These are phyloP conservation scores for Euura saliciscinereae DNA, from an alignment of 1,140 invertebrate genomes.

Conservation along the genomic window DNA sequence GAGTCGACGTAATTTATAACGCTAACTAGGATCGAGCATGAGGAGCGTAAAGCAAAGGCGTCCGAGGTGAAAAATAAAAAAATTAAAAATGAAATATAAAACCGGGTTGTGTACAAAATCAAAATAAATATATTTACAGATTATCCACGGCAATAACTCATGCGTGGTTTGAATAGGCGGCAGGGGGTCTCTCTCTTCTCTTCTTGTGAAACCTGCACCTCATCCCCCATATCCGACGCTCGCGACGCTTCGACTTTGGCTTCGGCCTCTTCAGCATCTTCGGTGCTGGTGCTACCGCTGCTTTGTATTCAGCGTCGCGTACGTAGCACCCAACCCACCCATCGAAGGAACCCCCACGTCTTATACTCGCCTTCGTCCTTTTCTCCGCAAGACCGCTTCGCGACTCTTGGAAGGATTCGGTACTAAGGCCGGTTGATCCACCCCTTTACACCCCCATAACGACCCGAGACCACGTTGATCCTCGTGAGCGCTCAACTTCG, in stretches of 20 bases:
- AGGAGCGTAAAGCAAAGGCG: conserved; percentile 15
- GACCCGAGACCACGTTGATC: conserved; percentile 48
- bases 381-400: conserved; percentile 16
- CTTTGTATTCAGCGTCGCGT: conserved; percentile 55
- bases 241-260: conserved; percentile 42
- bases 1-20: conserved; percentile 44
- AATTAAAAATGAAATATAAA: conserved; percentile 33
- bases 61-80: conserved; percentile 12
- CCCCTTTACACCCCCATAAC: conserved; percentile 35
- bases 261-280: conserved; percentile 43
- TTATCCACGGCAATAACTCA: conserved; percentile 57
- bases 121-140: conserved; percentile 61
- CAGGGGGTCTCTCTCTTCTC: conserved; percentile 45
- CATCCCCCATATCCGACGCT: conserved; percentile 29
- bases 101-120: conserved; percentile 52
- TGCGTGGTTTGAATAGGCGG: conserved; percentile 55
- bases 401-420: conserved; percentile 26
- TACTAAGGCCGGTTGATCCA: conserved; percentile 48
- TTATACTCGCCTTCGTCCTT: conserved; percentile 33
- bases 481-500: conserved; percentile 53
- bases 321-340: conserved; percentile 15
- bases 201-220: conserved; percentile 12
- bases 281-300: conserved; percentile 27
- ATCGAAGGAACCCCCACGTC: conserved; percentile 34
- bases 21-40: conserved; percentile 40